Evolutionary conservation across 2,797 vertebrate species (phyloP).

Genomic region (Echiichthys vipera): DNA sequence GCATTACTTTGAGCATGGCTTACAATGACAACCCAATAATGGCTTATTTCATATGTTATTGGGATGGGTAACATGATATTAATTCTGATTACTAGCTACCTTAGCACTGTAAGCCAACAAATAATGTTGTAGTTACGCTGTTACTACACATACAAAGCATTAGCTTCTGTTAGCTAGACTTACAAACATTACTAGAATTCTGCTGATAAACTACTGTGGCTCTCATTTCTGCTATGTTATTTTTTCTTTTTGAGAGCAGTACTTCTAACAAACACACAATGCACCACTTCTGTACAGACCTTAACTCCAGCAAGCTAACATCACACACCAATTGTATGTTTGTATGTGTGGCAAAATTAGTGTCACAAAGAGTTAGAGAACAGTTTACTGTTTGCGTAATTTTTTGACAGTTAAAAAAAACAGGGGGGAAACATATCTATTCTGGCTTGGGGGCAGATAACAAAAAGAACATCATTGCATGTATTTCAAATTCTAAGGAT

Average conservation of each 20-base stretch:
- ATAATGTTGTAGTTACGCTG: not conserved
- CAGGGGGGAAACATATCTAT: not conserved
- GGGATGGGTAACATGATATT: not conserved
- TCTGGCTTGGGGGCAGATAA: not conserved
- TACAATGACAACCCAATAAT: not conserved
- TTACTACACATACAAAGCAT: not conserved
- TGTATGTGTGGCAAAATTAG: not conserved
- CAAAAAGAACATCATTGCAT: not conserved
- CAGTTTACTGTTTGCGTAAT: too few species aligned
- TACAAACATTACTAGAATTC: not conserved
- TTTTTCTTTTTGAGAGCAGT: not conserved
- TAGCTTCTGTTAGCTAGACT: not conserved
- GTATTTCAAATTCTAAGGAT: not conserved
- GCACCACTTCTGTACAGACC: not conserved
- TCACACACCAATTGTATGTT: not conserved
- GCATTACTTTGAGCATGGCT: not conserved
- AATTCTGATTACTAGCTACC: not conserved
- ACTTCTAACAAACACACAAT: not conserved
- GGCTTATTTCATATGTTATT: not conserved
- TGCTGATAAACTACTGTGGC: not conserved
- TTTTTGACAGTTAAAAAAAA: not conserved
- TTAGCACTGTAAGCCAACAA: not conserved
- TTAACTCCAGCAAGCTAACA: not conserved
- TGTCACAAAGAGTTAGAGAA: not conserved
- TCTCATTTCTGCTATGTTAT: not conserved